A percentile compares a stretch with the other conserved stretches of the same genome.
phyloP scores from a whole-genome alignment of 2,797 vertebrate species.

The Tapera naevia region DNA sequence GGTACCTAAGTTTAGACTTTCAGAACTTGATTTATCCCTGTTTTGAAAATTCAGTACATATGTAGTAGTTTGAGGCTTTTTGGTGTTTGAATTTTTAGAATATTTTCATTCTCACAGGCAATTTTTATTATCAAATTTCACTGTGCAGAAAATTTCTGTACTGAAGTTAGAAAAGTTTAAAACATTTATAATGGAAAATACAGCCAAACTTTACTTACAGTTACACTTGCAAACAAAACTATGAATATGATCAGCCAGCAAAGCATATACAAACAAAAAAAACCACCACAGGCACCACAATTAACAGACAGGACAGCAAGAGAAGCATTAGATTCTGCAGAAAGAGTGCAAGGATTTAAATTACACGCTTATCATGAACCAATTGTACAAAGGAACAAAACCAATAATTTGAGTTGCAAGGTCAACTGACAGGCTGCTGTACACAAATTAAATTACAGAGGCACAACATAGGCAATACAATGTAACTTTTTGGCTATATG shows the following conservation, averaged over 20 bases:
- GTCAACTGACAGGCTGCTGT: neutral
- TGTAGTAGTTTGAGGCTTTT: neutral
- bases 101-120: neutral
- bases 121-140: neutral
- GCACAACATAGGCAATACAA: neutral
- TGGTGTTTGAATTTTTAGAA: neutral
- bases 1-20: neutral
- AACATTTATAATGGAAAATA: neutral
- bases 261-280: neutral
- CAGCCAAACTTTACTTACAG: neutral
- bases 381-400: neutral
- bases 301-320: neutral
- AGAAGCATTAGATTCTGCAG: neutral
- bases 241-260: neutral
- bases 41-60: neutral
- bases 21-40: neutral
- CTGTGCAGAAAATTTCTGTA: rapidly evolving
- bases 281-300: neutral
- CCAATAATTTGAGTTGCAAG: neutral
- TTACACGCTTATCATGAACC: neutral
- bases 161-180: neutral
- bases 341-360: neutral
- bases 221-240: neutral
- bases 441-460: neutral
- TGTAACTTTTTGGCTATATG: neutral